Conservation (phyloP, 2,888 invertebrate genomes). For the Acanthacorydalis orientalis region DNA sequence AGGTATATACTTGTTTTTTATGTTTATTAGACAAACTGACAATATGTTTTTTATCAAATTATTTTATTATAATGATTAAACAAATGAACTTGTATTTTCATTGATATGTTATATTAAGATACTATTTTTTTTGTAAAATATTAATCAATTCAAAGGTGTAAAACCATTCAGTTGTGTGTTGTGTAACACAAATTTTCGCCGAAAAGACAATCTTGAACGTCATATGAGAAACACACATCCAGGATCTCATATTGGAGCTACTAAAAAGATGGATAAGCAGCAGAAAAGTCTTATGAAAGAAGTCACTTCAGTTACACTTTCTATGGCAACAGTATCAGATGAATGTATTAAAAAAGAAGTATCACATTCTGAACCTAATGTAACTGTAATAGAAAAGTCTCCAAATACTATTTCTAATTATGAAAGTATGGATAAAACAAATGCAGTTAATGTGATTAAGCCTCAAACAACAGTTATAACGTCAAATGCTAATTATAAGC, state of each 20-base stretch:
- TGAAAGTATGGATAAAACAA: slow-evolving; percentile 20
- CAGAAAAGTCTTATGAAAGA: background rate
- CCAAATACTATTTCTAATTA: background rate
- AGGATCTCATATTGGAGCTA: slow-evolving; percentile 17
- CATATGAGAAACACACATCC: slow-evolving; percentile 64
- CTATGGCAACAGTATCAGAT: background rate
- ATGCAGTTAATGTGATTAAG: slow-evolving; percentile 26
- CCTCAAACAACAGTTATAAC: slow-evolving; percentile 13
- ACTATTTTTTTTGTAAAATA: background rate
- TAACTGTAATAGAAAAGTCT: background rate
- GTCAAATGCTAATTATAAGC: background rate
- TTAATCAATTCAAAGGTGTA: slow-evolving; percentile 30
- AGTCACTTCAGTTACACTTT: too few relatives aligned
- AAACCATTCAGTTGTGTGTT: slow-evolving; percentile 54
- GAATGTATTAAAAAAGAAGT: background rate
- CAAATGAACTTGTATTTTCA: background rate
- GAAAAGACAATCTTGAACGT: slow-evolving; percentile 63
- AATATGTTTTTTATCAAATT: background rate
- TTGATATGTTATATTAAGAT: too few relatives aligned
- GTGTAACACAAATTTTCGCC: slow-evolving; percentile 50
- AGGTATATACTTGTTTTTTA: slow-evolving; percentile 26
- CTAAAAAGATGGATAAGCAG: background rate
- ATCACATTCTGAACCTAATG: background rate
- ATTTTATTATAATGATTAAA: background rate
- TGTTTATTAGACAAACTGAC: background rate